Percentiles rank a stretch among this genome's conserved stretches.
Conservation (phyloP, 2,797 vertebrate genomes). For the Scarus forsteni region DNA sequence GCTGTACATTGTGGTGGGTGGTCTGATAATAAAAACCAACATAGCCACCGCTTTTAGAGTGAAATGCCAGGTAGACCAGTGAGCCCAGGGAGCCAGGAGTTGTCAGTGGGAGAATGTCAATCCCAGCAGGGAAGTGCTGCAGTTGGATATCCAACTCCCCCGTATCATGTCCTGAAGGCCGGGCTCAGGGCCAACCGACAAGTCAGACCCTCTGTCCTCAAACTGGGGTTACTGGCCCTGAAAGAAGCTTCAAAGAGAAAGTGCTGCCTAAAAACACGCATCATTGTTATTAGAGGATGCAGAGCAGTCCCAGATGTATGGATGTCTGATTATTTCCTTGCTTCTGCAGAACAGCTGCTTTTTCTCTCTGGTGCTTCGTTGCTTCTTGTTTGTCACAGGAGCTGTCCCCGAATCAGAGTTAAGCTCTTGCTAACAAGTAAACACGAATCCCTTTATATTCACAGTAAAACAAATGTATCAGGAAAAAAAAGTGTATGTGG, state of each 20-base stretch:
- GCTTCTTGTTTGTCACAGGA: slow-evolving; percentile 12
- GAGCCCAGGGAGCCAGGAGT: slow-evolving; percentile 55
- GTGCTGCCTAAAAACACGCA: slow-evolving; percentile 5
- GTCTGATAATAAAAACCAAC: slow-evolving; percentile 37
- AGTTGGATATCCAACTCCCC: slow-evolving; percentile 46
- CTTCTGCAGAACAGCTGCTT: slow-evolving; percentile 21
- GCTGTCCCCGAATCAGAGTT: not conserved
- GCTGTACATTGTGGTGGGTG: slow-evolving; percentile 2
- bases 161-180: slow-evolving; percentile 41
- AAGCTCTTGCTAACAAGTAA: slow-evolving; percentile 24
- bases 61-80: slow-evolving; percentile 62
- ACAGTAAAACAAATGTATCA: not conserved
- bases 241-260: slow-evolving; percentile 18
- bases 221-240: slow-evolving; percentile 22
- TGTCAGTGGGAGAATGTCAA: slow-evolving; percentile 66
- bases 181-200: slow-evolving; percentile 19
- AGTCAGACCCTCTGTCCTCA: not conserved
- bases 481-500: not conserved
- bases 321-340: not conserved
- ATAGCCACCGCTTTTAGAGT: slow-evolving; percentile 38
- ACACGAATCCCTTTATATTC: slow-evolving; percentile 11
- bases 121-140: slow-evolving; percentile 54
- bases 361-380: slow-evolving; percentile 10
- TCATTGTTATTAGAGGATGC: slow-evolving; percentile 23
- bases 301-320: not conserved